A percentile compares a stretch with the other conserved stretches of the same genome.
phyloP scores from a whole-genome alignment of 2,797 vertebrate species.

The Chiroxiphia lanceolata region DNA sequence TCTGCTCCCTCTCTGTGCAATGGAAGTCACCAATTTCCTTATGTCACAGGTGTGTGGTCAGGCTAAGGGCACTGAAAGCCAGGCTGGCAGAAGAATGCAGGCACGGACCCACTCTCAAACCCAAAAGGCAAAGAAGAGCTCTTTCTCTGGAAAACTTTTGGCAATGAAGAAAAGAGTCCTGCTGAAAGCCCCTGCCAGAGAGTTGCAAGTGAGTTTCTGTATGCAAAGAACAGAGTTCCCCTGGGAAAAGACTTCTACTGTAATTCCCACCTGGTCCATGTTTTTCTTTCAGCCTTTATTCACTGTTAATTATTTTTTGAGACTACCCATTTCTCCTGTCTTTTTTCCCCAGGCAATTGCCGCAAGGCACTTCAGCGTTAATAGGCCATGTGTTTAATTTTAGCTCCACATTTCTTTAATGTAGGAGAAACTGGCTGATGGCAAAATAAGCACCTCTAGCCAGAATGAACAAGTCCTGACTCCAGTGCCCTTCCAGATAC shows the following conservation, averaged over 20 bases:
- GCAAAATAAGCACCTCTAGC: not conserved
- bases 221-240: not conserved
- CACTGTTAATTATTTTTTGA: conserved; percentile 49
- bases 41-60: not conserved
- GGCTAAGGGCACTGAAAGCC: not conserved
- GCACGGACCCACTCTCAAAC: not conserved
- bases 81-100: not conserved
- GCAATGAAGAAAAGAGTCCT: not conserved
- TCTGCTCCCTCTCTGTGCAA: accelerated
- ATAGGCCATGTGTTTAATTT: conserved; percentile 11
- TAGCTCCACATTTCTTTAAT: not conserved
- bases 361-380: not conserved
- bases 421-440: not conserved
- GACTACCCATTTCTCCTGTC: not conserved
- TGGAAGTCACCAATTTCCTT: not conserved
- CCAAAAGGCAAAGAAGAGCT: not conserved
- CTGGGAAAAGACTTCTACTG: not conserved
- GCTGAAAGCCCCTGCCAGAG: not conserved
- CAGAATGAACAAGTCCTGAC: not conserved
- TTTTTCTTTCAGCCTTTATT: not conserved
- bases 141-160: not conserved
- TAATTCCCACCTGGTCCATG: conserved; percentile 1
- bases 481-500: not conserved
- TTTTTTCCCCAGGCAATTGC: conserved; percentile 28
- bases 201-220: not conserved